These are phyloP conservation scores for Chlorodrepanis virens DNA, from an alignment of 2,113 vertebrate species.

Conservation along the genomic window DNA sequence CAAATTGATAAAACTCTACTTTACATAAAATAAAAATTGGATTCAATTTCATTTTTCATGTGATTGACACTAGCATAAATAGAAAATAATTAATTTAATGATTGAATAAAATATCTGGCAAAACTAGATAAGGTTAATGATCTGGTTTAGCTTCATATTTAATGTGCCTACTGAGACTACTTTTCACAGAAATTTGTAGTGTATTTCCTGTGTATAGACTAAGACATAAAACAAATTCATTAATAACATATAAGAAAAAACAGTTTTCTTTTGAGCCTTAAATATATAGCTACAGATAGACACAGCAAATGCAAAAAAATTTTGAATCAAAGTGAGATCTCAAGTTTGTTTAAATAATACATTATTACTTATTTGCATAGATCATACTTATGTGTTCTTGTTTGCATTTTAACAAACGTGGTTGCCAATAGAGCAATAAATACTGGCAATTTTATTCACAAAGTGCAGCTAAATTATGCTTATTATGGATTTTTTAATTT, in stretches of 20 bases:
- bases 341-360: background rate
- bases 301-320: background rate
- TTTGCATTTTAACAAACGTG: conserved; percentile 3
- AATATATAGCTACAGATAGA: background rate
- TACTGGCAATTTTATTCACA: background rate
- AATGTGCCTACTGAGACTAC: background rate
- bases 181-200: background rate
- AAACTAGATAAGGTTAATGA: background rate
- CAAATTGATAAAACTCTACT: background rate
- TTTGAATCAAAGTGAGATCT: background rate
- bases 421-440: background rate
- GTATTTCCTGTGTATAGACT: background rate
- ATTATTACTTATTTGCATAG: background rate
- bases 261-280: background rate
- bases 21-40: background rate
- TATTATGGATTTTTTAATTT: background rate
- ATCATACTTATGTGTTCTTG: background rate
- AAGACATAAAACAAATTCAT: background rate
- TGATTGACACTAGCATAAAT: background rate
- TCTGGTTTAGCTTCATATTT: background rate
- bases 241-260: background rate
- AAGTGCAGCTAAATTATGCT: background rate
- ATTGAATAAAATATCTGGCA: background rate
- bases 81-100: background rate
- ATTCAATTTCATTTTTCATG: background rate